Percentiles rank a stretch among this genome's conserved stretches.
phyloP scores from a whole-genome alignment of 2,797 vertebrate genomes.

The Epinephelus coioides region DNA sequence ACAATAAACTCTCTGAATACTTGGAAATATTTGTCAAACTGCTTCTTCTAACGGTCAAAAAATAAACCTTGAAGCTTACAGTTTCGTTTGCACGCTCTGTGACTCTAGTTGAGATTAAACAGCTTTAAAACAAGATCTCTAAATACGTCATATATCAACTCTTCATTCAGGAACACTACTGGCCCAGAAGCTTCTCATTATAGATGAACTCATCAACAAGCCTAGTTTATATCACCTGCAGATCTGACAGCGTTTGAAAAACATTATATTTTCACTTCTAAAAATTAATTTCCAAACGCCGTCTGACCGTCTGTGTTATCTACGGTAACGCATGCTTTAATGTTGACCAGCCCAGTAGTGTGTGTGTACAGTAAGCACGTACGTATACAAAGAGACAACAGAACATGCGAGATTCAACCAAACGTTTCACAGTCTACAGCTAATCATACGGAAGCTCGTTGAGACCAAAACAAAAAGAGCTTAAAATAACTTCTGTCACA shows the following conservation, averaged over 20 bases:
- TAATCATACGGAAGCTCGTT: constrained; percentile 47
- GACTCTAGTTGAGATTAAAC: constrained; percentile 17
- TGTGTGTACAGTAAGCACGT: constrained; percentile 28
- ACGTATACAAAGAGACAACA: constrained; percentile 16
- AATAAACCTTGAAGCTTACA: neutral
- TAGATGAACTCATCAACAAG: neutral
- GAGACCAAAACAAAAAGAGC: constrained; percentile 33
- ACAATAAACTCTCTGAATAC: neutral
- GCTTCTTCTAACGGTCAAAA: neutral
- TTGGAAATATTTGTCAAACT: too few species aligned
- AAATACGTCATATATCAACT: constrained; percentile 26
- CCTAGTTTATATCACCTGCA: neutral
- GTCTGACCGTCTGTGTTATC: constrained; percentile 29
- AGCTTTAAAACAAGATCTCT: constrained; percentile 21
- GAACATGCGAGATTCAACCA: constrained; percentile 29
- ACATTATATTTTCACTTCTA: neutral
- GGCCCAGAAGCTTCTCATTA: constrained; percentile 27
- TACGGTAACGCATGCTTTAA: constrained; percentile 62
- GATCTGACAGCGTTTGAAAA: constrained; percentile 14
- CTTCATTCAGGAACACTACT: constrained; percentile 32
- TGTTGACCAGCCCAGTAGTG: constrained; percentile 25
- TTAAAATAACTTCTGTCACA: constrained; percentile 44
- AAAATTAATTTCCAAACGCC: neutral
- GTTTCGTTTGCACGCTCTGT: neutral
- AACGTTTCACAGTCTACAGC: constrained; percentile 73